Percentiles rank a stretch among this genome's conserved stretches.
These are phyloP conservation scores for Pomacea canaliculata DNA, from an alignment of 2,888 invertebrate species.

Conservation along the genomic window DNA sequence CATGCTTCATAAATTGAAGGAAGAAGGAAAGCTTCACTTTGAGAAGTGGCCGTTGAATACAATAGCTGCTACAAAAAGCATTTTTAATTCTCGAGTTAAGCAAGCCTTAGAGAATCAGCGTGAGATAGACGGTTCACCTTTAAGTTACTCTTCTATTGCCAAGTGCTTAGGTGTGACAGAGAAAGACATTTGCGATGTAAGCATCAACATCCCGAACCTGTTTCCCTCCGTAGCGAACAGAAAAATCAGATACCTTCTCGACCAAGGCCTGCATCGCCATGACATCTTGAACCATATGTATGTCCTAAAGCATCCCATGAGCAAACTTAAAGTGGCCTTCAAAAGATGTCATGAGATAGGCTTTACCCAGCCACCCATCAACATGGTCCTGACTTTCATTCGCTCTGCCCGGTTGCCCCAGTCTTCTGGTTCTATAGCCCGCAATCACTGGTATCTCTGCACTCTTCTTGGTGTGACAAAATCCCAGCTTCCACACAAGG, in stretches of 20 bases:
- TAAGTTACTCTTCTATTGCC: slow-evolving; percentile 23
- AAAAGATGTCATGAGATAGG: slow-evolving; percentile 19
- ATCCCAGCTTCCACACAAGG: neutral
- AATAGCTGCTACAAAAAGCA: neutral
- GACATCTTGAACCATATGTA: slow-evolving; percentile 33
- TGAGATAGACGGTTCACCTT: slow-evolving; percentile 8
- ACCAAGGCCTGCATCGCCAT: slow-evolving; percentile 12
- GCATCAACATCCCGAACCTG: slow-evolving; percentile 12
- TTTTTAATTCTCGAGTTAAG: slow-evolving; percentile 2
- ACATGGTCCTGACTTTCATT: slow-evolving; percentile 24
- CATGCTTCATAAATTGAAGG: neutral
- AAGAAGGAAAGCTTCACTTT: slow-evolving; percentile 6
- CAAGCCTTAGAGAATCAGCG: neutral
- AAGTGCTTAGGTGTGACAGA: slow-evolving; percentile 22
- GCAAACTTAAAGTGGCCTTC: slow-evolving; percentile 8
- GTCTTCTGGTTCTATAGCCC: slow-evolving; percentile 2
- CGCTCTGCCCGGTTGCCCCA: slow-evolving; percentile 24
- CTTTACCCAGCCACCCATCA: slow-evolving; percentile 13
- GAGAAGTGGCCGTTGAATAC: slow-evolving; percentile 5
- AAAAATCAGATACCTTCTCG: slow-evolving; percentile 26
- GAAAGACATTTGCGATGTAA: slow-evolving; percentile 21
- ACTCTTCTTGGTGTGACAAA: slow-evolving; percentile 3
- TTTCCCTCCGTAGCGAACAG: slow-evolving; percentile 4
- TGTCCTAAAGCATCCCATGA: slow-evolving; percentile 22
- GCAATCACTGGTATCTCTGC: slow-evolving; percentile 9